Percentiles rank a stretch among this genome's conserved stretches.
Evolutionary conservation across 2,888 invertebrate genomes (phyloP).

Genomic region (Caenorhabditis zanzibari): DNA sequence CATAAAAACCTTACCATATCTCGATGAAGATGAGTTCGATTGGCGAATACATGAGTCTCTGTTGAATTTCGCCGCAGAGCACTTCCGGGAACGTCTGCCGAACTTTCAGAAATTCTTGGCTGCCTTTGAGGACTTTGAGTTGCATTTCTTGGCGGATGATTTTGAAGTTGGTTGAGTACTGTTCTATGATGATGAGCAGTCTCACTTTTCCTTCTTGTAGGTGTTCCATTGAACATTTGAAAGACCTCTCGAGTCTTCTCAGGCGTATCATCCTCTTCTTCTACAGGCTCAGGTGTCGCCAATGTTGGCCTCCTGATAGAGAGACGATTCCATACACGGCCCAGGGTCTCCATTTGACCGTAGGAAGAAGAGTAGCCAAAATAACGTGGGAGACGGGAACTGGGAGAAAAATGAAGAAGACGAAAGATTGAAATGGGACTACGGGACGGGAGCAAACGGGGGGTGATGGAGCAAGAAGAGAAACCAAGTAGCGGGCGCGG

Average conservation of each 20-base stretch:
- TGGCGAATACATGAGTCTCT: slow-evolving; percentile 51
- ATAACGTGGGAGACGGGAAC: slow-evolving; percentile 31
- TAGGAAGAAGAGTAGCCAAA: slow-evolving; percentile 39
- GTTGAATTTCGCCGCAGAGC: slow-evolving; percentile 56
- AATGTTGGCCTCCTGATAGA: slow-evolving; percentile 66
- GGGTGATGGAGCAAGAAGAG: slow-evolving; percentile 31
- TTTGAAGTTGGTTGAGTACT: slow-evolving; percentile 56
- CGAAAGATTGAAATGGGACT: slow-evolving; percentile 41
- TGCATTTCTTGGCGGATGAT: slow-evolving; percentile 47
- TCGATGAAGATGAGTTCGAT: slow-evolving; percentile 41
- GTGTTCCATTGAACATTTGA: slow-evolving; percentile 71
- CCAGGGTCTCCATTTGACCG: slow-evolving; percentile 68
- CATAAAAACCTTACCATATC: slow-evolving; percentile 63
- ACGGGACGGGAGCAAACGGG: slow-evolving; percentile 40
- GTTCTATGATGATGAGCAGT: slow-evolving; percentile 29
- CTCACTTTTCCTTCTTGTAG: slow-evolving; percentile 56
- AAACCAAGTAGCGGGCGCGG: slow-evolving; percentile 53
- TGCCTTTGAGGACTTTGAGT: slow-evolving; percentile 54
- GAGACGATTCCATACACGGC: slow-evolving; percentile 72
- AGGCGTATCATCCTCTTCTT: slow-evolving; percentile 64
- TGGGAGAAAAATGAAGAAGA: slow-evolving; percentile 39
- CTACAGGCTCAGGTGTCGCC: slow-evolving; percentile 38
- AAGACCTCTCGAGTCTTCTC: slow-evolving; percentile 74
- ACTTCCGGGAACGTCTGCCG: slow-evolving; percentile 34
- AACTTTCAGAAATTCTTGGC: slow-evolving; percentile 48